Evolutionary conservation across 2,888 invertebrate species (phyloP).

Genomic region (Teleogryllus oceanicus): DNA sequence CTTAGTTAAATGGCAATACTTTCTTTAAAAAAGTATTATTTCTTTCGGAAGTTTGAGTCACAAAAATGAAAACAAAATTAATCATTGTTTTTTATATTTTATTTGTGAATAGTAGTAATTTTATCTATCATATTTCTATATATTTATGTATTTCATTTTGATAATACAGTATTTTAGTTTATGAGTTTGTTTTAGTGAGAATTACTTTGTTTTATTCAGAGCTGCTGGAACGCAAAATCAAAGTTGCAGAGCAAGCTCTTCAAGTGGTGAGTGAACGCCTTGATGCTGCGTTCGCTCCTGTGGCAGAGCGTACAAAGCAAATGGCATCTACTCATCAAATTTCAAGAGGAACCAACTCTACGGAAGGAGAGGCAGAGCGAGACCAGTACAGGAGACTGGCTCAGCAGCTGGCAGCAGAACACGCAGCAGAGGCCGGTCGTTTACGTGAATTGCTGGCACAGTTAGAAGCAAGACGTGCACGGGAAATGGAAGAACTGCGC

Average conservation of each 20-base stretch:
- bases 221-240: not conserved
- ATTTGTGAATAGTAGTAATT: too few species aligned
- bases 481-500: constrained; percentile 74
- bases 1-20: too few species aligned
- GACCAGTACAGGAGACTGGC: not conserved
- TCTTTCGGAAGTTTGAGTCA: too few species aligned
- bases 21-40: too few species aligned
- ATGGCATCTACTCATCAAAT: not conserved
- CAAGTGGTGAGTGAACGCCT: not conserved
- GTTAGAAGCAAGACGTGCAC: constrained; percentile 62
- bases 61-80: too few species aligned
- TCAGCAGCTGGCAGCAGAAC: not conserved
- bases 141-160: too few species aligned
- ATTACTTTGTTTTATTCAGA: not conserved
- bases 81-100: too few species aligned
- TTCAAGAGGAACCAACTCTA: not conserved
- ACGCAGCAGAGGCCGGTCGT: not conserved
- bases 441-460: constrained; percentile 46
- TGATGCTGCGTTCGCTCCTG: not conserved
- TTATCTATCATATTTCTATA: too few species aligned
- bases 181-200: too few species aligned
- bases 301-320: not conserved
- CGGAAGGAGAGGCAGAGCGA: not conserved
- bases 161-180: too few species aligned
- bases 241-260: not conserved